Conservation (phyloP, 2,113 vertebrate genomes). For the Onychostoma macrolepis region DNA sequence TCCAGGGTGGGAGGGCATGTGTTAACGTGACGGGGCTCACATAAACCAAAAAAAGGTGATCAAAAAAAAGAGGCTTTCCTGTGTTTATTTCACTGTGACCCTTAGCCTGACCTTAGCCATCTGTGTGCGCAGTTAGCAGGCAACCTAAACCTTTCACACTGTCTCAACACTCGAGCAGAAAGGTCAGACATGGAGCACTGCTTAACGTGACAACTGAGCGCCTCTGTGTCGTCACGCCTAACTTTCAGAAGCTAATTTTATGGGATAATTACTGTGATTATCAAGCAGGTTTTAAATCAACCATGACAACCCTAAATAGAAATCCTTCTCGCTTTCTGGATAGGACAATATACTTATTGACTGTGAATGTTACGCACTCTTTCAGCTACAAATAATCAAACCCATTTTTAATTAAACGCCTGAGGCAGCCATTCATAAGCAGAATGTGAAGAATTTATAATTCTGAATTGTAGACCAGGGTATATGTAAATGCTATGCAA, state of each 20-base stretch:
- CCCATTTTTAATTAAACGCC: not conserved
- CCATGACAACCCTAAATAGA: not conserved
- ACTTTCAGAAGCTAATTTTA: not conserved
- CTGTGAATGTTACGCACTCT: not conserved
- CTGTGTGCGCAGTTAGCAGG: constrained; percentile 38
- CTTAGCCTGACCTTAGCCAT: constrained; percentile 47
- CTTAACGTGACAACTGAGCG: constrained; percentile 26
- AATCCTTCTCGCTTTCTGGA: not conserved
- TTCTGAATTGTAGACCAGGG: not conserved
- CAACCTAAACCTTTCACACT: constrained; percentile 46
- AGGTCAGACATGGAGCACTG: constrained; percentile 44
- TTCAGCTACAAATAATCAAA: not conserved
- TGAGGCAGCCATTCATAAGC: not conserved
- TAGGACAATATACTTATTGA: not conserved
- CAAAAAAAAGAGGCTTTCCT: constrained; percentile 38
- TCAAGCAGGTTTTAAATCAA: not conserved
- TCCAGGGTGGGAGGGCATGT: constrained; percentile 26
- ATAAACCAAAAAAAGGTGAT: constrained; percentile 38
- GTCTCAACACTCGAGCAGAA: constrained; percentile 26
- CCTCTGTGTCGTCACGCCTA: not conserved
- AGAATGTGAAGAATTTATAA: not conserved
- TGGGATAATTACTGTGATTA: not conserved
- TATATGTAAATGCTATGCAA: not conserved
- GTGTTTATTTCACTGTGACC: constrained; percentile 53
- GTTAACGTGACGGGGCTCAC: constrained; percentile 20